Evolutionary conservation across 2,797 vertebrate genomes (phyloP), one percentile per base, ranked within the genome.

Genomic region (Thunnus albacares): DNA sequence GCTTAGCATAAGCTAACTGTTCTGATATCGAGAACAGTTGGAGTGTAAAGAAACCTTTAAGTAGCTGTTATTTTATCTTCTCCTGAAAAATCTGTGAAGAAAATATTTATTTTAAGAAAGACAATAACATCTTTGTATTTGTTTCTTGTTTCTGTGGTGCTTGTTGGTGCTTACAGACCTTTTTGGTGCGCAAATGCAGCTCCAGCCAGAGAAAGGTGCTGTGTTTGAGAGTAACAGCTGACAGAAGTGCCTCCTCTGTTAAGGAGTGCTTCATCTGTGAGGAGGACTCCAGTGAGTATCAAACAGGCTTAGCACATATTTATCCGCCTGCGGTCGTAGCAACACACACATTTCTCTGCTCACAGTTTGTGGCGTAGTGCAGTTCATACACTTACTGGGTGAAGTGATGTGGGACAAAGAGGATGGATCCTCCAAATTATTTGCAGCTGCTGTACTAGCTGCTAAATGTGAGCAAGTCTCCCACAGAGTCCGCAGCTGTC

Each of bases 111-210:
- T 13, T 24, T 15, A 4, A 33, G 5, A 68, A 57, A 58, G 38
- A 17, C 14, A 41, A 33, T 33, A 71, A 69, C 70, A 20, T 41
- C 45, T 12, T 41, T 35, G 3, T 26, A 17, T 3, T 58, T 47
- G 61, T 2, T 60, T 75, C 28, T 35, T 59, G 33, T 65, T 47
- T 26, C 0, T 17, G 35, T 26, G 18, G 10, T 60, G 38, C 14
- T 71, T 68, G 18, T 28, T 30, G 57, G 11, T 80, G 61, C 66
- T 77, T 59, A 1, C 90, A 98, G 97, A 97, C 95, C 0, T 98
- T 98, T 80, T 81, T 98, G 87, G 97, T 98, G 71, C 95, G 97
- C 77, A 97, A 96, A 82, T 98, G 97, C 81, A 94, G 91, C 82
- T 93, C 94, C 7, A 94, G 92, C 75, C 96, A 96, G 85, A 96